phyloP scores from a whole-genome alignment of 2,113 vertebrate genomes.

The Festucalex cinctus region DNA sequence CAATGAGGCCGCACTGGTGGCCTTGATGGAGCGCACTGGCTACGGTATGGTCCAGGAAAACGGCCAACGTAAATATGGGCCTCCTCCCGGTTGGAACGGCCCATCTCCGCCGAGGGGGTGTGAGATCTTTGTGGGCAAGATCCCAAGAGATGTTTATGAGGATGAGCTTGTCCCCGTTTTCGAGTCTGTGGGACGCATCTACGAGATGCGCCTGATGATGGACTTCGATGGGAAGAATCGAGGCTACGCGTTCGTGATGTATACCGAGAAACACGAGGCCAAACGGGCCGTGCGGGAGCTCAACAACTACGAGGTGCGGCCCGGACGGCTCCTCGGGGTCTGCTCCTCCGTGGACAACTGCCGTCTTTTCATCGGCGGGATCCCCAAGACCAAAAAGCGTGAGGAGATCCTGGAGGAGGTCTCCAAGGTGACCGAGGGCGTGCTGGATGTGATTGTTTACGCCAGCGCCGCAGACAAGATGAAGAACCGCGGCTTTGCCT shows the following conservation, averaged over 20 bases:
- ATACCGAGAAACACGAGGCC: constrained; percentile 91
- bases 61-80: constrained; percentile 92
- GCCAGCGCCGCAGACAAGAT: constrained; percentile 97
- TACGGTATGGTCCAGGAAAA: constrained; percentile 96
- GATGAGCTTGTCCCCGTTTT: constrained; percentile 96
- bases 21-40: constrained; percentile 89
- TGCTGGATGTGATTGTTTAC: constrained; percentile 96
- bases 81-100: constrained; percentile 90
- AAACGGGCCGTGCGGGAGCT: constrained; percentile 94
- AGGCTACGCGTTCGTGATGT: constrained; percentile 95
- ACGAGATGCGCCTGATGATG: constrained; percentile 99
- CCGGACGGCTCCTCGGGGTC: constrained; percentile 90
- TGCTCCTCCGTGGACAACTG: constrained; percentile 98
- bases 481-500: constrained; percentile 98
- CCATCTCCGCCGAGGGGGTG: constrained; percentile 89
- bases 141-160: constrained; percentile 94
- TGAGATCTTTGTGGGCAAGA: constrained; percentile 98
- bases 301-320: constrained; percentile 95
- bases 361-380: constrained; percentile 97
- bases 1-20: constrained; percentile 84
- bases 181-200: constrained; percentile 89
- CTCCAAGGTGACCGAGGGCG: constrained; percentile 94
- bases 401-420: constrained; percentile 98
- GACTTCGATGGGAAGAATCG: constrained; percentile 98
- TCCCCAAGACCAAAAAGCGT: constrained; percentile 98